Percentiles rank a stretch among this genome's conserved stretches.
Conservation (phyloP, 2,888 invertebrate genomes). For the Hypomecis punctinalis region DNA sequence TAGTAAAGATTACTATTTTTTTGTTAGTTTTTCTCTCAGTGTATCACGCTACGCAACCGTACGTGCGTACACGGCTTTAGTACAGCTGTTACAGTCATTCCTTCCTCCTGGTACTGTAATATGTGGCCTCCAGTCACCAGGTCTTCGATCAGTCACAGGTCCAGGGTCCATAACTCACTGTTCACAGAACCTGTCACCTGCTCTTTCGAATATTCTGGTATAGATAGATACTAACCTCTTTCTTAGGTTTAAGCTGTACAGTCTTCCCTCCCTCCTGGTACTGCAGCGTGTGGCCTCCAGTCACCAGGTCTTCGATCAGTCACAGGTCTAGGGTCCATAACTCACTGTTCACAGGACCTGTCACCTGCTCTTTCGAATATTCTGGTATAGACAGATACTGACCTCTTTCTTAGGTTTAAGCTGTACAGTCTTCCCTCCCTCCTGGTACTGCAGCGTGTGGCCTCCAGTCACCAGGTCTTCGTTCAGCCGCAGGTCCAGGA, state of each 20-base stretch:
- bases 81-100: constrained; percentile 80
- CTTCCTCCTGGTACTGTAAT: constrained; percentile 85
- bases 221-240: constrained; percentile 69
- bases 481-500: constrained; percentile 90
- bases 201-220: too few relatives aligned
- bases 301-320: constrained; percentile 89
- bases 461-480: constrained; percentile 88
- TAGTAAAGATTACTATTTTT: too few relatives aligned
- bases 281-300: constrained; percentile 87
- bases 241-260: constrained; percentile 82
- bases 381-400: too few relatives aligned
- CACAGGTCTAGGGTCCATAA: constrained; percentile 88
- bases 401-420: constrained; percentile 85
- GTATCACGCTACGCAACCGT: too few relatives aligned
- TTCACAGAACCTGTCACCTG: constrained; percentile 72
- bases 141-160: constrained; percentile 89
- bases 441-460: constrained; percentile 87
- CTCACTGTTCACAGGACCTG: constrained; percentile 87
- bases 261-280: constrained; percentile 84
- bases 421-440: constrained; percentile 80
- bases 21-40: too few relatives aligned
- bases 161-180: constrained; percentile 87
- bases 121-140: constrained; percentile 89
- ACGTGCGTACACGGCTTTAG: too few relatives aligned
- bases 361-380: too few relatives aligned